Percentiles rank a stretch among this genome's conserved stretches.
Evolutionary conservation across 2,888 invertebrate genomes (phyloP).

Genomic region (Brachylomia viminalis): DNA sequence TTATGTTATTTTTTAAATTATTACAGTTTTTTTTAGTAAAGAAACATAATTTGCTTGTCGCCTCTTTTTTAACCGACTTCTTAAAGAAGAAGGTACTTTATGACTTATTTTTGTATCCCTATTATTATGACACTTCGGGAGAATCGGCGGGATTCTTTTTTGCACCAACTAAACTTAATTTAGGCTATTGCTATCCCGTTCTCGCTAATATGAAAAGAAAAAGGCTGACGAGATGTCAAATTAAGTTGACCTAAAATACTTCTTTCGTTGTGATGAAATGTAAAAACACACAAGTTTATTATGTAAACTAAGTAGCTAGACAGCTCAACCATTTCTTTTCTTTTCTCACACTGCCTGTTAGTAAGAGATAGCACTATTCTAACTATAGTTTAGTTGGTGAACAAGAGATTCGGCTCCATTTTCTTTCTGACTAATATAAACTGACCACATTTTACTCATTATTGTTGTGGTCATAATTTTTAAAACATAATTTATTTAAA

Average conservation of each 20-base stretch:
- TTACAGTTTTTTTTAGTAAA: conserved; percentile 33
- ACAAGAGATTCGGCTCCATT: neutral
- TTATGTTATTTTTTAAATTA: conserved; percentile 25
- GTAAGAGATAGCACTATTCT: conserved; percentile 26
- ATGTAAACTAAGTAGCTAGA: neutral
- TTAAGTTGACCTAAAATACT: neutral
- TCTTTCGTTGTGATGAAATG: neutral
- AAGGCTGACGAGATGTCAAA: neutral
- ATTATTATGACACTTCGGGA: neutral
- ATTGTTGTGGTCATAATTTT: conserved; percentile 26
- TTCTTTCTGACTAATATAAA: neutral
- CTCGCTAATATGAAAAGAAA: neutral
- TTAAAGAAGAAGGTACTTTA: conserved; percentile 4
- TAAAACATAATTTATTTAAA: conserved; percentile 46
- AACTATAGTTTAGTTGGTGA: neutral
- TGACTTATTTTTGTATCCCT: conserved; percentile 26
- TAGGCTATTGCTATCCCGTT: neutral
- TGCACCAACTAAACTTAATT: neutral
- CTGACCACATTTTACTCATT: neutral
- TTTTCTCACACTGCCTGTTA: neutral
- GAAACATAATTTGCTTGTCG: conserved; percentile 37
- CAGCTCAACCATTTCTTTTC: neutral
- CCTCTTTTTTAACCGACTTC: conserved; percentile 35
- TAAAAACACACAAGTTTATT: neutral
- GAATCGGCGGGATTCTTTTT: neutral